Evolutionary conservation across 2,113 vertebrate genomes (phyloP).

Genomic region (Microtus pennsylvanicus): DNA sequence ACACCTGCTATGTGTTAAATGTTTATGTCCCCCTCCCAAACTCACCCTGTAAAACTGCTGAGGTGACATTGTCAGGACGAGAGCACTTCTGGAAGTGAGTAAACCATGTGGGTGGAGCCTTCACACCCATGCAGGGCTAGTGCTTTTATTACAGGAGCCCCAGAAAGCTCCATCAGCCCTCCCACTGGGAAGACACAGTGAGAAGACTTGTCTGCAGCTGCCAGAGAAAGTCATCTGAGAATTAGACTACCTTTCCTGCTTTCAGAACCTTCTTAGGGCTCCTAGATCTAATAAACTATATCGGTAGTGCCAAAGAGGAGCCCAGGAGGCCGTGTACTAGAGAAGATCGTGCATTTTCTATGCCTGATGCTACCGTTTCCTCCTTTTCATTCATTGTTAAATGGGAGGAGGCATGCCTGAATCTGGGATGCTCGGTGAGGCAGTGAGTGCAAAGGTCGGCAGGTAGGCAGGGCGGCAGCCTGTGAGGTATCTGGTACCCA

Average conservation of each 20-base stretch:
- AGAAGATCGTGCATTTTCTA: background rate
- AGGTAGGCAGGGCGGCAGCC: too few species aligned
- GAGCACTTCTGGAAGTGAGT: background rate
- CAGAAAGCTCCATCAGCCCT: background rate
- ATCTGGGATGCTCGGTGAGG: background rate
- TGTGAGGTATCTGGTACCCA: too few species aligned
- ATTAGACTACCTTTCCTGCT: background rate
- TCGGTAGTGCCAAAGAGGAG: background rate
- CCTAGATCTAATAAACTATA: background rate
- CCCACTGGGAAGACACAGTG: background rate
- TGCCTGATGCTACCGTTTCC: background rate
- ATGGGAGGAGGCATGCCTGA: too few species aligned
- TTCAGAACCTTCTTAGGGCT: background rate
- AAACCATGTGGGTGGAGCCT: background rate
- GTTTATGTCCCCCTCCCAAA: background rate
- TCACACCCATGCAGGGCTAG: background rate
- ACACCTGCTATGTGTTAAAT: background rate
- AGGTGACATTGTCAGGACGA: background rate
- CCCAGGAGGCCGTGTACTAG: background rate
- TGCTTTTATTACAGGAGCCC: background rate
- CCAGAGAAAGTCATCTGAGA: background rate
- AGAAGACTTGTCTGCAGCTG: background rate
- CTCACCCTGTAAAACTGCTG: background rate
- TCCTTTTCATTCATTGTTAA: background rate
- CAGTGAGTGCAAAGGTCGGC: background rate